Percentiles rank a stretch among this genome's conserved stretches.
These are phyloP conservation scores for Ichneumoninae sp. DNA, from an alignment of 2,888 invertebrate species.

Conservation along the genomic window DNA sequence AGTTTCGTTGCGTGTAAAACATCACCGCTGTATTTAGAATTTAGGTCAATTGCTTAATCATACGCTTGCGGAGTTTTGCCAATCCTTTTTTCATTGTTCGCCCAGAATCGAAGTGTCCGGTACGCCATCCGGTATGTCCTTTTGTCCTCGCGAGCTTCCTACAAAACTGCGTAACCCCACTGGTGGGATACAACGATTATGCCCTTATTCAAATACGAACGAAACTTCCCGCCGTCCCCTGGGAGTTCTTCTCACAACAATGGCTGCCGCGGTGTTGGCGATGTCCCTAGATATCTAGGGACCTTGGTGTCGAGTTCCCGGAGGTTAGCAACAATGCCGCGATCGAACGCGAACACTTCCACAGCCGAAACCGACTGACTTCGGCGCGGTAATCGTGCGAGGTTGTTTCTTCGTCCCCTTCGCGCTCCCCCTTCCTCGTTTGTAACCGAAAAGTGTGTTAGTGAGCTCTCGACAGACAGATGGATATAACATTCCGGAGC, in stretches of 20 bases:
- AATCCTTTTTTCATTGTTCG: neutral
- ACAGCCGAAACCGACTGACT: neutral
- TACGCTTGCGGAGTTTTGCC: conserved; percentile 31
- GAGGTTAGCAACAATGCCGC: conserved; percentile 5
- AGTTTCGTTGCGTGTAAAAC: conserved; percentile 26
- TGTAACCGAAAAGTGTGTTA: conserved; percentile 4
- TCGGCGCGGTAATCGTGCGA: neutral
- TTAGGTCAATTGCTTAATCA: conserved; percentile 47
- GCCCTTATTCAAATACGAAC: neutral
- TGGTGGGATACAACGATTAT: neutral
- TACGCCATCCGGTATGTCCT: neutral
- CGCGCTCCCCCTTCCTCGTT: neutral
- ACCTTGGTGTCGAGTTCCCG: neutral
- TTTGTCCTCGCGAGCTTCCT: neutral
- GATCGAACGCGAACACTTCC: conserved; percentile 48
- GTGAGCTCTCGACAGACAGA: conserved; percentile 14
- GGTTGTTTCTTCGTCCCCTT: neutral
- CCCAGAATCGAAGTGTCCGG: neutral
- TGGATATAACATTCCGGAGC: conserved; percentile 4
- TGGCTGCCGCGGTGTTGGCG: conserved; percentile 16
- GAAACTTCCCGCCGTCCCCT: conserved; percentile 18
- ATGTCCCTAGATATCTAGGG: neutral
- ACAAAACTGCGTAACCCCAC: neutral
- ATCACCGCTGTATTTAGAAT: conserved; percentile 37
- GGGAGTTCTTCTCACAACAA: neutral